Evolutionary conservation across 2,113 vertebrate genomes (phyloP), one percentile per base, ranked within the genome.

Genomic region (Cynocephalus volans): DNA sequence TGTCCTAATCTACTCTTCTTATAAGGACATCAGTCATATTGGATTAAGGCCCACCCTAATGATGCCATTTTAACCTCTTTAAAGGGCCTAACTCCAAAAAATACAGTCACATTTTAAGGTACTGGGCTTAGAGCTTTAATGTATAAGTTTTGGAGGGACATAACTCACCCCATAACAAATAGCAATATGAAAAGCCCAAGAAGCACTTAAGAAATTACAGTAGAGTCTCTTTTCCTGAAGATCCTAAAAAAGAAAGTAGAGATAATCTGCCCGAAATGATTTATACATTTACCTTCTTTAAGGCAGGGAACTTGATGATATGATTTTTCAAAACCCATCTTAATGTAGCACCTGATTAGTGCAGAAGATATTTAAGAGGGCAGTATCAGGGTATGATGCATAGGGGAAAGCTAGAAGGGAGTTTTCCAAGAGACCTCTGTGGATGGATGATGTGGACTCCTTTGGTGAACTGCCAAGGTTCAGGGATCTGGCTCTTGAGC

Each of bases 161-260:
- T 12, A 83, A 82, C 41, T 94, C 69, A 75, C 18, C 12, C 69
- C 21, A 67, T 54, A 89, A 72, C 65, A 88, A 94, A 54, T 77
- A 48, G 12, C 19, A 79, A 50, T 45, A 41, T 45, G 28, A 62
- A 89, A 87, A 84, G 24, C 10, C 13, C 65, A 65, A 18, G 11
- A 86, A 86, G 9, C 48, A 65, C 36, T 86, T 93, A 18, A 83
- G 41, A 83, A 95, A 93, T 77, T 80, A 50, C 9, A 36, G 9
- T 24, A 28, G 23, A 79, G 9, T 56, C 31, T 81, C n/a, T 75
- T 33, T 86, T 72, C 58, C 65, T 90, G 19, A 56, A 96, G 54
- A 48, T 62, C 54, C 89, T 72, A 79, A 93, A 69, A 67, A 76
- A 41, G 5, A 56, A 95, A 88, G 26, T 21, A 83, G 23, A 70